These are phyloP conservation scores for Brachystomella parvula DNA, from an alignment of 1,140 invertebrate genomes.

Conservation along the genomic window DNA sequence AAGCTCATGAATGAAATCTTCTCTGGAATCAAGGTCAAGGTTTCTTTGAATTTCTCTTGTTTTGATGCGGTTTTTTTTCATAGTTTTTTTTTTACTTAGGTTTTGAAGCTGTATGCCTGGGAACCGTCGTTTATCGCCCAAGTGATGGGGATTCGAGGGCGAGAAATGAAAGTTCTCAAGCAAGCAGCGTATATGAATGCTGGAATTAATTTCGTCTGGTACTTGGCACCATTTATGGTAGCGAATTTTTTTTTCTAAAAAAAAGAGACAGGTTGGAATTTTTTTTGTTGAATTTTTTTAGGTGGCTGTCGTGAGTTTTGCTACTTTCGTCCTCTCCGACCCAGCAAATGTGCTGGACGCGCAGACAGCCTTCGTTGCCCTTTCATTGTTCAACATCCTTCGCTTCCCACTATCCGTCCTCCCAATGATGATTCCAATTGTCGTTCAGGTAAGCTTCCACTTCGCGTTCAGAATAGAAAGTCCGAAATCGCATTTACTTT, in stretches of 20 bases:
- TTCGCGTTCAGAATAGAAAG: too few species aligned
- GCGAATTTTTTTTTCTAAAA: too few species aligned
- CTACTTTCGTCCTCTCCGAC: too few species aligned
- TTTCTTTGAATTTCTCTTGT: background rate
- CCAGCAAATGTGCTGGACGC: too few species aligned
- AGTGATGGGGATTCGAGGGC: slow-evolving; percentile 37
- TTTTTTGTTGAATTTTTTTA: too few species aligned
- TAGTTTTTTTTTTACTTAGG: background rate
- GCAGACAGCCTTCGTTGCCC: slow-evolving; percentile 53
- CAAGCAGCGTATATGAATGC: slow-evolving; percentile 39
- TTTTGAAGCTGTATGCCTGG: too few species aligned
- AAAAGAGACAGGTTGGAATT: too few species aligned
- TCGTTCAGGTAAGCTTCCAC: too few species aligned
- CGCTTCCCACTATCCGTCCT: slow-evolving; percentile 49
- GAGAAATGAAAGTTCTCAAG: slow-evolving; percentile 41
- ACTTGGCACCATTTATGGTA: slow-evolving; percentile 36
- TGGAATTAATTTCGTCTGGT: slow-evolving; percentile 31
- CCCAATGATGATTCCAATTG: slow-evolving; percentile 34
- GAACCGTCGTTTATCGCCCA: slow-evolving; percentile 39
- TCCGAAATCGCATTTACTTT: too few species aligned
- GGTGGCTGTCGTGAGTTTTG: too few species aligned
- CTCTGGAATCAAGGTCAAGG: slow-evolving; percentile 12
- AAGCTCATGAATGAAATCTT: slow-evolving; percentile 51
- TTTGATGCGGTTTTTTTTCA: background rate
- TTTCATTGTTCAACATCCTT: slow-evolving; percentile 57